Percentiles rank a stretch among this genome's conserved stretches.
phyloP scores from a whole-genome alignment of 1,140 invertebrate genomes.

The Drosophila athabasca region DNA sequence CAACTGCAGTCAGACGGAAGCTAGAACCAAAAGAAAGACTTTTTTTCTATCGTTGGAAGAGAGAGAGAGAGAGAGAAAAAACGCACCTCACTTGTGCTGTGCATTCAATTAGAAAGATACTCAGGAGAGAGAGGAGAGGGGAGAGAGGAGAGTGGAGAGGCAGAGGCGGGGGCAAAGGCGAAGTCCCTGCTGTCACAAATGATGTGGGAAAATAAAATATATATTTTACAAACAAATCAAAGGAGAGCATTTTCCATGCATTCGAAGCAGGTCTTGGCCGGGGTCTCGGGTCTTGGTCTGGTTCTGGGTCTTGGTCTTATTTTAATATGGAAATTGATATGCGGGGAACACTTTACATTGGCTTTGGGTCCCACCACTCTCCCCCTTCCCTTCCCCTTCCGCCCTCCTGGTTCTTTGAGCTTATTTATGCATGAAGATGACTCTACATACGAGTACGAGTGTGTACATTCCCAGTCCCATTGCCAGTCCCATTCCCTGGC shows the following conservation, averaged over 20 bases:
- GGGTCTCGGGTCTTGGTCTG: constrained; percentile 26
- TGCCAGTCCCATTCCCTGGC: too few species aligned
- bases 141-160: not conserved
- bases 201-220: constrained; percentile 65
- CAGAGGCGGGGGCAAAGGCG: not conserved
- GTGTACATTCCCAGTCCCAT: too few species aligned
- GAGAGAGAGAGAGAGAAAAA: not conserved
- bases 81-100: constrained; percentile 40
- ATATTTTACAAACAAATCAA: constrained; percentile 59
- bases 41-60: constrained; percentile 11
- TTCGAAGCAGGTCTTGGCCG: constrained; percentile 12
- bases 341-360: constrained; percentile 45
- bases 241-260: constrained; percentile 39
- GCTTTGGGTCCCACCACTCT: constrained; percentile 5
- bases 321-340: constrained; percentile 82
- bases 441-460: constrained; percentile 65
- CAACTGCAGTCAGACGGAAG: constrained; percentile 21
- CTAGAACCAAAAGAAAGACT: constrained; percentile 19
- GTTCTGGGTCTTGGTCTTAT: constrained; percentile 36
- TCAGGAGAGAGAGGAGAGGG: too few species aligned
- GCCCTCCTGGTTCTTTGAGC: constrained; percentile 39
- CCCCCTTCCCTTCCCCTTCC: too few species aligned
- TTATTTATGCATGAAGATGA: constrained; percentile 82
- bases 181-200: constrained; percentile 51
- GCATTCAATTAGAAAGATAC: constrained; percentile 76